These are phyloP conservation scores for Heliothis virescens DNA, from an alignment of 1,140 invertebrate species.

Conservation along the genomic window DNA sequence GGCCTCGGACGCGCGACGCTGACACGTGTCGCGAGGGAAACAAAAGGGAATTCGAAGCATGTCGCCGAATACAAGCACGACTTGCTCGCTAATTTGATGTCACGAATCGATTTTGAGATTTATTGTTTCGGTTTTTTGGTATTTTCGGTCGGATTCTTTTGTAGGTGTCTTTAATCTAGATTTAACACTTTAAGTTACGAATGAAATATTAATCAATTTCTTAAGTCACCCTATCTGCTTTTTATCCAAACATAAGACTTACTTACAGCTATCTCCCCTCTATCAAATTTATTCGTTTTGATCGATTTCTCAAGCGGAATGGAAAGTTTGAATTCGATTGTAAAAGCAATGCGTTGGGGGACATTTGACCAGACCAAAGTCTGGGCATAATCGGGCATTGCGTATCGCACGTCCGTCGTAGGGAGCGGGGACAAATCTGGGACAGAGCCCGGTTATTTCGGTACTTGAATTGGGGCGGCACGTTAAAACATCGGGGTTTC, in stretches of 20 bases:
- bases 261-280: conserved; percentile 29
- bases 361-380: conserved; percentile 28
- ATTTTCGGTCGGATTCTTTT: too few species aligned
- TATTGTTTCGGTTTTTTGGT: conserved; percentile 30
- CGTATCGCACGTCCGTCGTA: conserved; percentile 54
- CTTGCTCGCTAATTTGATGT: conserved; percentile 17
- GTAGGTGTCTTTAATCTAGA: too few species aligned
- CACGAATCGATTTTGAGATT: conserved; percentile 19
- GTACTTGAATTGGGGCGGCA: conserved; percentile 77
- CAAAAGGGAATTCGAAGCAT: conserved; percentile 44
- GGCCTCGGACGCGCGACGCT: conserved; percentile 57
- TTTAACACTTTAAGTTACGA: background rate
- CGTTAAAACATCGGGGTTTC: conserved; percentile 77
- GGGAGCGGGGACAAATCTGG: conserved; percentile 69
- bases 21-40: conserved; percentile 53
- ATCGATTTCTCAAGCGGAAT: conserved; percentile 39
- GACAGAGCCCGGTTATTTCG: conserved; percentile 80
- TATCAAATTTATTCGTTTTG: conserved; percentile 22
- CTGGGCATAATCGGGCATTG: conserved; percentile 57
- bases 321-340: conserved; percentile 37
- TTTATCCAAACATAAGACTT: conserved; percentile 12
- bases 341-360: conserved; percentile 37
- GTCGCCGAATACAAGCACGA: conserved; percentile 42
- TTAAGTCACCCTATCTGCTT: background rate
- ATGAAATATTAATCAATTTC: background rate